phyloP scores from a whole-genome alignment of 1,140 invertebrate genomes.

The Delia radicum region DNA sequence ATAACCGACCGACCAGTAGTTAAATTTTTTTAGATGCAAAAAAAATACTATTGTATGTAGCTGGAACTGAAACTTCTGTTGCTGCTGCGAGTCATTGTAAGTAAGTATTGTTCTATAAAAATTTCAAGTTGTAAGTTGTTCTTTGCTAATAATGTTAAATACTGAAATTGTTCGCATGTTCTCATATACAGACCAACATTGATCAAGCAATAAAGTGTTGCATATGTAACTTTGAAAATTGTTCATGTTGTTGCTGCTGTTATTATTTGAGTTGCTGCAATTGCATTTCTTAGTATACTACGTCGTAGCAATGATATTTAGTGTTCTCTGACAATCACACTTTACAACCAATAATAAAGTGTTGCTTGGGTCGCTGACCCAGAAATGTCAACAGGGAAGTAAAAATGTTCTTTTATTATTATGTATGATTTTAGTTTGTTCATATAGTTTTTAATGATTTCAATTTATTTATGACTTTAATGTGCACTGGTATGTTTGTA shows the following conservation, averaged over 20 bases:
- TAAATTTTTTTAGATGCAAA: no score
- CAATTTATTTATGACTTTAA: constrained; percentile 1
- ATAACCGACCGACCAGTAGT: not conserved
- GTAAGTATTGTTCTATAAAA: not conserved
- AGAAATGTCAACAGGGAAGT: constrained; percentile 54
- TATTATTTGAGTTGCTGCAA: not conserved
- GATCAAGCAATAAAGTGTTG: not conserved
- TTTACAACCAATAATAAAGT: constrained; percentile 16
- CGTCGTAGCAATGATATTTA: not conserved
- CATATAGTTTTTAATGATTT: not conserved
- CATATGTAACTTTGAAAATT: not conserved
- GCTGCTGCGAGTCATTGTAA: not conserved
- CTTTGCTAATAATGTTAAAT: not conserved
- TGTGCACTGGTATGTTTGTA: not conserved
- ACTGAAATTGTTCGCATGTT: no score
- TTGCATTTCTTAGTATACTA: not conserved
- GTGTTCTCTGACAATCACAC: not conserved
- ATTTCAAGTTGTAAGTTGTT: not conserved
- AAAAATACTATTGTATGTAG: no score
- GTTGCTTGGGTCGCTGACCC: constrained; percentile 52
- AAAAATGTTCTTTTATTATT: constrained; percentile 37
- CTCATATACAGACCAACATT: not conserved
- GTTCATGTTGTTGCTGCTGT: not conserved
- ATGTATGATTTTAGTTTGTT: not conserved
- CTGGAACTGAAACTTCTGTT: not conserved